Evolutionary conservation across 53 echinoderm and acorn worm genomes (phyloP).

Genomic region (Arbacia lixula): DNA sequence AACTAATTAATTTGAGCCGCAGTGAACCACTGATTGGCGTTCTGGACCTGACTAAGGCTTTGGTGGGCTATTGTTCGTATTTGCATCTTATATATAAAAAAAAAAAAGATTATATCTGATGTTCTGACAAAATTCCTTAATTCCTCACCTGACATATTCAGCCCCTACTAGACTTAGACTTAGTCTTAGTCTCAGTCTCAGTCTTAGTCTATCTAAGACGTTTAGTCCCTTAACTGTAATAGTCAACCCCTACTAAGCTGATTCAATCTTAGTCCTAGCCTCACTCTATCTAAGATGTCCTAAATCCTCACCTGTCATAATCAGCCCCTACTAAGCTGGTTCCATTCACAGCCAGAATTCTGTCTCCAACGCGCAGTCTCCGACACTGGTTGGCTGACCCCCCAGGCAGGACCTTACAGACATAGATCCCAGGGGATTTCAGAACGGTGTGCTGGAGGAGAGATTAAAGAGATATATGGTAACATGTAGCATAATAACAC

Average conservation of each 20-base stretch:
- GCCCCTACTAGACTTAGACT: not conserved
- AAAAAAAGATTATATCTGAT: too few species aligned
- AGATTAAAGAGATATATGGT: not conserved
- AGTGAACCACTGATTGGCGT: too few species aligned
- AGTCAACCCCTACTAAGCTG: not conserved
- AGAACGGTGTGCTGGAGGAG: slow-evolving; percentile 81
- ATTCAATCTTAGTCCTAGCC: not conserved
- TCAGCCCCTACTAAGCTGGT: slow-evolving; percentile 90
- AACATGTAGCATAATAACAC: not conserved
- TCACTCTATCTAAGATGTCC: too few species aligned
- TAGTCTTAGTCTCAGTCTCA: not conserved
- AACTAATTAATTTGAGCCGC: too few species aligned
- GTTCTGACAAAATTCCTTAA: not conserved
- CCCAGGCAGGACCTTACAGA: slow-evolving; percentile 72
- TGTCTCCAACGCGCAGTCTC: slow-evolving; percentile 78
- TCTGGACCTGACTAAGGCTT: too few species aligned
- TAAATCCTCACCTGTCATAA: slow-evolving; percentile 74
- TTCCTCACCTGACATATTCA: not conserved
- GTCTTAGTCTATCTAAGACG: too few species aligned
- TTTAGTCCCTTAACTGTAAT: not conserved
- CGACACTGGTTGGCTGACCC: slow-evolving; percentile 74
- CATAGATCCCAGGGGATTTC: slow-evolving; percentile 84
- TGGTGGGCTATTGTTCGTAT: too few species aligned
- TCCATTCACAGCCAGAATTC: slow-evolving; percentile 91
- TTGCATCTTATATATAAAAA: too few species aligned